These are phyloP conservation scores for Parascotia fuliginaria DNA, from an alignment of 2,888 invertebrate species.

Conservation along the genomic window DNA sequence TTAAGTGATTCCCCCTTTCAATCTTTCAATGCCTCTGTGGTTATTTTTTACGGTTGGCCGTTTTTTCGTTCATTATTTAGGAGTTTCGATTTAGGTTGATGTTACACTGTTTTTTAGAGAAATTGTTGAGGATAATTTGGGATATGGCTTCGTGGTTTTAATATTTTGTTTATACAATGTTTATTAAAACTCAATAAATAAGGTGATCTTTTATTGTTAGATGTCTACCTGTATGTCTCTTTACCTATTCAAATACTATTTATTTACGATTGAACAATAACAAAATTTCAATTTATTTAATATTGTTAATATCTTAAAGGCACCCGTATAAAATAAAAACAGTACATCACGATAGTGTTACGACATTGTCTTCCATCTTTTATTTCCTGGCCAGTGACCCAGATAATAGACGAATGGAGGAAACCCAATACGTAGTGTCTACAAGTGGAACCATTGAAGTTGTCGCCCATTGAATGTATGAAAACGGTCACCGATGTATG, in stretches of 20 bases:
- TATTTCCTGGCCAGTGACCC: constrained; percentile 42
- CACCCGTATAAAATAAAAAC: background rate
- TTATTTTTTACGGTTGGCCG: constrained; percentile 69
- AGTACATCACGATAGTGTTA: constrained; percentile 23
- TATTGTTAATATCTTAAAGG: too few species aligned
- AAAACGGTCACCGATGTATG: constrained; percentile 64
- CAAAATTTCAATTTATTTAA: too few species aligned
- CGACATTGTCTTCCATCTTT: constrained; percentile 26
- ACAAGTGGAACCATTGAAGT: constrained; percentile 5
- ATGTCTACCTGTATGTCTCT: too few species aligned
- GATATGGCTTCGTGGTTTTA: background rate
- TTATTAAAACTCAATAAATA: too few species aligned
- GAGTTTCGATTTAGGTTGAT: constrained; percentile 20
- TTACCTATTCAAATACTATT: too few species aligned
- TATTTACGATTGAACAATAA: too few species aligned
- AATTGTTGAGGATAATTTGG: background rate
- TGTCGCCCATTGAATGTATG: constrained; percentile 37
- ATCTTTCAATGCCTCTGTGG: constrained; percentile 80
- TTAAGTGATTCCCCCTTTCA: constrained; percentile 84
- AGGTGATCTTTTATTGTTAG: too few species aligned
- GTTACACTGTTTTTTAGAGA: constrained; percentile 7
- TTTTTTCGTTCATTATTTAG: constrained; percentile 65
- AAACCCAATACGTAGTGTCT: constrained; percentile 33
- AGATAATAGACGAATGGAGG: constrained; percentile 34
- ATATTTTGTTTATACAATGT: too few species aligned